Evolutionary conservation across 2,113 vertebrate genomes (phyloP), one percentile per base, ranked within the genome.

Genomic region (Herpailurus yagouaroundi): DNA sequence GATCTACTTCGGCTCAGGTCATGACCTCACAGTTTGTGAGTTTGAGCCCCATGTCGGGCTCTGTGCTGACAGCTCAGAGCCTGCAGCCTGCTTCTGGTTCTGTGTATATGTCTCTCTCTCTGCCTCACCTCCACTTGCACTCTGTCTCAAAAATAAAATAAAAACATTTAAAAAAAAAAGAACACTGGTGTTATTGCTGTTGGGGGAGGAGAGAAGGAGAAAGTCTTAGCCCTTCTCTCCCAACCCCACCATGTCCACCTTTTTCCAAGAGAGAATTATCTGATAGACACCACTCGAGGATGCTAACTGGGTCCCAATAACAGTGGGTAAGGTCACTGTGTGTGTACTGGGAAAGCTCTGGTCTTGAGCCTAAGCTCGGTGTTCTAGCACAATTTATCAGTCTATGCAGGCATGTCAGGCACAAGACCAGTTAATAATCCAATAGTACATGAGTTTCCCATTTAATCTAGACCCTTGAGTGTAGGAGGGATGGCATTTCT

Each of bases 181-280:
- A 95, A 81, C 16, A 18, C 14, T 77, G 45, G 18, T 69, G 9
- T 27, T 68, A 31, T 13, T 77, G 18, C 29, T 25, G 8, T 48
- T 64, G 5, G 10, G 31, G 2, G 13, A 57, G 4, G 16, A 84
- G 45, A 13, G 38, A 79, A 68, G 38, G 9, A 81, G 50, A 36
- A 73, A 0, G 14, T 76, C 36, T 73, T 41, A 41, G n/a, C 29
- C 5, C 71, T 31, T 91, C 50, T 82, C 41, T 91, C 36, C 38
- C 15, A 6, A 1, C 2, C 38, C 25, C 9, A n/a, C 21, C 21
- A 4, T 36, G 1, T 7, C 21, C 1, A 76, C 9, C 8, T 55
- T 82, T 89, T 68, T 82, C 36, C 52, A 73, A 8, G 14, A 81
- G 91, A 83, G 21, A 80, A 21, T 52, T 38, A 29, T 89, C 31